A percentile compares a stretch with the other conserved stretches of the same genome.
These are phyloP conservation scores for Protobothrops flavoviridis DNA, from an alignment of 2,113 vertebrate genomes.

Conservation along the genomic window DNA sequence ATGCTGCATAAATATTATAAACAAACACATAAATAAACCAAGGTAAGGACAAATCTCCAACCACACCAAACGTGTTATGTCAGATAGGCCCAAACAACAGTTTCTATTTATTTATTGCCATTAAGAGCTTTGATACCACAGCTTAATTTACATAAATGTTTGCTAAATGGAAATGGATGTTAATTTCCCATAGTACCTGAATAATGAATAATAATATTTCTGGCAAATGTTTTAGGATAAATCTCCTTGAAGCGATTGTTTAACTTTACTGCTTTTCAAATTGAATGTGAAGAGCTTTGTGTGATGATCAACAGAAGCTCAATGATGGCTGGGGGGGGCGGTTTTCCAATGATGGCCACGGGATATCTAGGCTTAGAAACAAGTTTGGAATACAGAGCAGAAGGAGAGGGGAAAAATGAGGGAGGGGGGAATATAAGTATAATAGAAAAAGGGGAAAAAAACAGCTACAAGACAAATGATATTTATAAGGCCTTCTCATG, in stretches of 20 bases:
- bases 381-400: not conserved
- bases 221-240: not conserved
- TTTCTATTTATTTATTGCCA: not conserved
- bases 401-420: not conserved
- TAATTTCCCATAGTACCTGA: not conserved
- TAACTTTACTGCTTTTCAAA: not conserved
- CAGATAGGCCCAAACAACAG: not conserved
- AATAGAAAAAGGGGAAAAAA: not conserved
- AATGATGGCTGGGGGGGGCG: not conserved
- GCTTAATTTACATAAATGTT: not conserved
- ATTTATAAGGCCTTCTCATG: not conserved
- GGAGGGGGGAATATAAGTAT: not conserved
- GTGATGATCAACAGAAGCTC: not conserved
- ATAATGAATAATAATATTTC: not conserved
- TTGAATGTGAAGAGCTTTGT: not conserved
- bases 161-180: not conserved
- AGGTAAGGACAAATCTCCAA: not conserved
- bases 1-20: not conserved
- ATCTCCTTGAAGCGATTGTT: not conserved
- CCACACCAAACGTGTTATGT: not conserved
- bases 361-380: not conserved
- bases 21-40: not conserved
- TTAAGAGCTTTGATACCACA: not conserved
- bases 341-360: not conserved
- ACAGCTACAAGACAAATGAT: not conserved